Evolutionary conservation across 2,888 invertebrate genomes (phyloP).

Genomic region (Lasioglossum marginatum): DNA sequence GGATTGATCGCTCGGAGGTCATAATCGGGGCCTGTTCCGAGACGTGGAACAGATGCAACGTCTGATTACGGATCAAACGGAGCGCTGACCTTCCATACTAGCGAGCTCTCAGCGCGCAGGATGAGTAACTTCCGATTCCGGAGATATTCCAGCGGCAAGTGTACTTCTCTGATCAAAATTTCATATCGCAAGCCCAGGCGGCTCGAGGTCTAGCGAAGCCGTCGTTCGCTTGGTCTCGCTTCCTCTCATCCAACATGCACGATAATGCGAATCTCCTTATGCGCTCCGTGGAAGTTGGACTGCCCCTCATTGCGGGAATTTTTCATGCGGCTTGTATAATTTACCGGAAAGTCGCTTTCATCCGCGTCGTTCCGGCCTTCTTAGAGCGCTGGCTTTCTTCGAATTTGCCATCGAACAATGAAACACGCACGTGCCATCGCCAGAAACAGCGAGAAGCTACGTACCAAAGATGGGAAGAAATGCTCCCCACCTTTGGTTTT

Average conservation of each 20-base stretch:
- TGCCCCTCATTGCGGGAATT: slow-evolving; percentile 68
- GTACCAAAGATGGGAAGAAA: not conserved
- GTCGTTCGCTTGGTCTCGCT: slow-evolving; percentile 34
- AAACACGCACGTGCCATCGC: slow-evolving; percentile 9
- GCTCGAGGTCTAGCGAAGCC: not conserved
- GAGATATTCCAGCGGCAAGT: slow-evolving; percentile 42
- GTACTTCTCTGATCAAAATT: slow-evolving; percentile 74
- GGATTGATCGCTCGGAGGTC: not conserved
- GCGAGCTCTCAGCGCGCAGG: slow-evolving; percentile 27
- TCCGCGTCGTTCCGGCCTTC: slow-evolving; percentile 25
- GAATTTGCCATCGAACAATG: slow-evolving; percentile 28
- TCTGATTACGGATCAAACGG: slow-evolving; percentile 23
- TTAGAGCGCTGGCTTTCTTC: slow-evolving; percentile 6
- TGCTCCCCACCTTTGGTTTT: slow-evolving; percentile 18
- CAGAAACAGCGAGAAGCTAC: not conserved
- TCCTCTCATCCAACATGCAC: slow-evolving; percentile 72
- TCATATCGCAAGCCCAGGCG: slow-evolving; percentile 65
- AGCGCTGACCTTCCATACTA: slow-evolving; percentile 30
- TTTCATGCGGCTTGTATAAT: slow-evolving; percentile 75
- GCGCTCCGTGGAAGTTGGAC: slow-evolving; percentile 61
- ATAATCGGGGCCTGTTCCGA: not conserved
- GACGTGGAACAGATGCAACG: not conserved
- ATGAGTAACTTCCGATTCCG: slow-evolving; percentile 64
- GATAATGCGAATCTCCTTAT: slow-evolving; percentile 79
- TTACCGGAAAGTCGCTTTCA: slow-evolving; percentile 67